Percentiles rank a stretch among this genome's conserved stretches.
Evolutionary conservation across 2,888 invertebrate genomes (phyloP).

Genomic region (Cosmopolites sordidus): DNA sequence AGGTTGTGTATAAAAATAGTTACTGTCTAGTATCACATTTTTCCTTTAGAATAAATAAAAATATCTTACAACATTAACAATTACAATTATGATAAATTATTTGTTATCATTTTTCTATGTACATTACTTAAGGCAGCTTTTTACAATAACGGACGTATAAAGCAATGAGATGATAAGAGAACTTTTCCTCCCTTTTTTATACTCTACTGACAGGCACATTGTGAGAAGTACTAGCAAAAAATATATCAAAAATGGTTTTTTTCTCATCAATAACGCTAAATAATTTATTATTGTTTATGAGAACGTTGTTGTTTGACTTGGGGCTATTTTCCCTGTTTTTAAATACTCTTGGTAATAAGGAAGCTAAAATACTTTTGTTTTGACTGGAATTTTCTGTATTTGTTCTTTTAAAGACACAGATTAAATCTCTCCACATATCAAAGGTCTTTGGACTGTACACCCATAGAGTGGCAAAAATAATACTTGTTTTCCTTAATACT

Average conservation of each 20-base stretch:
- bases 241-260: conserved; percentile 28
- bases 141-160: not conserved
- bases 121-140: not conserved
- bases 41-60: conserved; percentile 22
- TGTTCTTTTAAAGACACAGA: conserved; percentile 29
- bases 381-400: conserved; percentile 17
- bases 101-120: not conserved
- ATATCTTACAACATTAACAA: conserved; percentile 21
- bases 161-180: not conserved
- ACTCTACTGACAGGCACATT: conserved; percentile 28
- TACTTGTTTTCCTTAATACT: conserved; percentile 37
- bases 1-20: conserved; percentile 20
- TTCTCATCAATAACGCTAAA: conserved; percentile 24
- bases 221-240: conserved; percentile 28
- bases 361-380: conserved; percentile 12
- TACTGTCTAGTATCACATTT: conserved; percentile 26
- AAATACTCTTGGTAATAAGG: conserved; percentile 24
- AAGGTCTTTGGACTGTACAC: conserved; percentile 44
- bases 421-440: conserved; percentile 40
- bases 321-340: conserved; percentile 12
- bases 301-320: conserved; percentile 10
- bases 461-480: conserved; percentile 41
- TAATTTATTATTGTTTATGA: conserved; percentile 18
- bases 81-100: conserved; percentile 8
- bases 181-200: conserved; percentile 7